Evolutionary conservation across 2,797 vertebrate species (phyloP).

Genomic region (Danio choprae): DNA sequence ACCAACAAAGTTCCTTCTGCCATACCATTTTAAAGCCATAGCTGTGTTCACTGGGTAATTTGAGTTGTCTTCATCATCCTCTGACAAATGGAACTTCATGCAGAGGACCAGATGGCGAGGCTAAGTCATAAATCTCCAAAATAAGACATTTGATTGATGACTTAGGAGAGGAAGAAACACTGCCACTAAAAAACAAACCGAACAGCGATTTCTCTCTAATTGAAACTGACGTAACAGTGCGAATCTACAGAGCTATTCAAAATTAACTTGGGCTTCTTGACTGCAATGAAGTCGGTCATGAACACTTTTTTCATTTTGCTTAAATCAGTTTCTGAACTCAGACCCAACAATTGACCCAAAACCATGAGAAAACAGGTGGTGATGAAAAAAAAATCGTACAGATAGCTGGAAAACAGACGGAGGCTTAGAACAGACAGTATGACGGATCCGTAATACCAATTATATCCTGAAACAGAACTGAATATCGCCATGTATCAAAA

Average conservation of each 20-base stretch:
- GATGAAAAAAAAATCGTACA: neutral
- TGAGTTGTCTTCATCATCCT: constrained; percentile 77
- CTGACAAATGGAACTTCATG: constrained; percentile 79
- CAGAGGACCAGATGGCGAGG: constrained; percentile 80
- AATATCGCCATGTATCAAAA: constrained; percentile 26
- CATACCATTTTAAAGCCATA: constrained; percentile 75
- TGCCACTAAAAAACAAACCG: constrained; percentile 71
- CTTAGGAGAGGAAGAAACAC: constrained; percentile 70
- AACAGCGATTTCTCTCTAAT: constrained; percentile 66
- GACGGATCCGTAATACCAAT: constrained; percentile 2
- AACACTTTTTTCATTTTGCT: neutral
- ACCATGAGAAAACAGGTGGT: neutral
- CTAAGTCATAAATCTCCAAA: constrained; percentile 77
- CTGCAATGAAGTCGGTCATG: constrained; percentile 14
- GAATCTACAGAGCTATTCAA: constrained; percentile 26
- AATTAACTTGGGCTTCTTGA: neutral
- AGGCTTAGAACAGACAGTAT: constrained; percentile 21
- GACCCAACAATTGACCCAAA: neutral
- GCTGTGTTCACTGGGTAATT: constrained; percentile 78
- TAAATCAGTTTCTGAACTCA: constrained; percentile 7
- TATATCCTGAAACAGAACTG: constrained; percentile 10
- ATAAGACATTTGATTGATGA: constrained; percentile 77
- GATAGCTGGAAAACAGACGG: constrained; percentile 8
- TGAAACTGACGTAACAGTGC: constrained; percentile 40
- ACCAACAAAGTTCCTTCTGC: constrained; percentile 72